These are phyloP conservation scores for Zosterops pallidus DNA, from an alignment of 2,113 vertebrate genomes.

Conservation along the genomic window DNA sequence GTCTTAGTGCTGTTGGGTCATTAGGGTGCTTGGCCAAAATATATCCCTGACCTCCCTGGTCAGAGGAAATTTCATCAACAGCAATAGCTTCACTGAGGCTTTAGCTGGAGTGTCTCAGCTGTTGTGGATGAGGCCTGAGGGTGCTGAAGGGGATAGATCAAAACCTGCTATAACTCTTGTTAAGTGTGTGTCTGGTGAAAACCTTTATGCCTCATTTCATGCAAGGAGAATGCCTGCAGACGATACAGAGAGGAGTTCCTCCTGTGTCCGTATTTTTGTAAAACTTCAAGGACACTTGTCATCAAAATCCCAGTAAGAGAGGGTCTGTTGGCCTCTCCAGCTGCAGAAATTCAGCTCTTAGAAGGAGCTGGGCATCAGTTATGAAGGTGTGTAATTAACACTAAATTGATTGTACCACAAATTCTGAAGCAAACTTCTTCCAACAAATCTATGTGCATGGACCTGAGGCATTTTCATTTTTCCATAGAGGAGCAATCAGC, in stretches of 20 bases:
- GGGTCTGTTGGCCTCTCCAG: neutral
- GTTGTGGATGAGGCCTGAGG: neutral
- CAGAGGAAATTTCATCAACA: neutral
- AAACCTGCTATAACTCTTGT: neutral
- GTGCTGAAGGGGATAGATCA: neutral
- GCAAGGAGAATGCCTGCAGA: neutral
- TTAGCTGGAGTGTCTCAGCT: neutral
- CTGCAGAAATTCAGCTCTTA: neutral
- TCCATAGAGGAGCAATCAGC: neutral
- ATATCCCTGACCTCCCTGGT: constrained; percentile 13
- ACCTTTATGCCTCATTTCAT: neutral
- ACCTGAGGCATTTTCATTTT: neutral
- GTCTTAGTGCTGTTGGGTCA: constrained; percentile 18
- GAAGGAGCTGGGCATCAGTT: neutral
- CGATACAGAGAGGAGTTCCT: neutral
- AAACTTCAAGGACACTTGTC: neutral
- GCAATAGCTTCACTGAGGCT: neutral
- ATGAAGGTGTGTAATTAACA: neutral
- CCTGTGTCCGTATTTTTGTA: neutral
- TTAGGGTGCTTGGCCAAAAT: constrained; percentile 39
- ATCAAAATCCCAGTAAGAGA: neutral
- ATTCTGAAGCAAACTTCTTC: neutral
- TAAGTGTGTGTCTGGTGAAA: neutral
- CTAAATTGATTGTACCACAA: neutral
- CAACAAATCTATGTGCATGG: neutral